phyloP scores from a whole-genome alignment of 2,113 vertebrate genomes.

The Natator depressus region DNA sequence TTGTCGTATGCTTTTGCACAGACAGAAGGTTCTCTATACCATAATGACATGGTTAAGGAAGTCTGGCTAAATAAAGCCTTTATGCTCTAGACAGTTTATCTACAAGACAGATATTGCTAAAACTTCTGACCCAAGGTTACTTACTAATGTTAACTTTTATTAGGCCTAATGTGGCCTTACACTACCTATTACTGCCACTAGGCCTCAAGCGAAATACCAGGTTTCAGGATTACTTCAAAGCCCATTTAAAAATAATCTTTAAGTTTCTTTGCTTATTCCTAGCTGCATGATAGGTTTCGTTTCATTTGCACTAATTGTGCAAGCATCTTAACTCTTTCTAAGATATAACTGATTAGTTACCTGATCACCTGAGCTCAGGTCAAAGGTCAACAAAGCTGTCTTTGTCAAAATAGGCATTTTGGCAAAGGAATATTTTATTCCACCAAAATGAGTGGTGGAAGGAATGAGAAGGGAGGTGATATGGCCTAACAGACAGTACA shows the following conservation, averaged over 20 bases:
- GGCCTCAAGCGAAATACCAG: not conserved
- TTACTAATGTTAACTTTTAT: not conserved
- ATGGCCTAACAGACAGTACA: not conserved
- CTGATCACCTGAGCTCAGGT: not conserved
- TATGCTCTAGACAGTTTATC: not conserved
- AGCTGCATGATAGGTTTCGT: not conserved
- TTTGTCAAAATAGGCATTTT: not conserved
- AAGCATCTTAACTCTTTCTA: not conserved
- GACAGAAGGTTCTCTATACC: not conserved
- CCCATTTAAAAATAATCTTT: not conserved
- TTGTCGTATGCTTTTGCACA: not conserved
- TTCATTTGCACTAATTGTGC: not conserved
- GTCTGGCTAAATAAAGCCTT: not conserved
- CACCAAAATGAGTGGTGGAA: not conserved
- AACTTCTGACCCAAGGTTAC: not conserved
- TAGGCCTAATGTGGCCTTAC: not conserved
- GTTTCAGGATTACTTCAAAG: not conserved
- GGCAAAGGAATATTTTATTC: not conserved
- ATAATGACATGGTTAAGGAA: not conserved
- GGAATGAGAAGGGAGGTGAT: not conserved
- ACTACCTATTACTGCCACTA: not conserved
- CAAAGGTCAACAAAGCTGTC: not conserved
- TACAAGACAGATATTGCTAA: not conserved
- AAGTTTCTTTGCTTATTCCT: not conserved
- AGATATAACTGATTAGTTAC: not conserved